Percentiles rank a stretch among this genome's conserved stretches.
Evolutionary conservation across 2,113 vertebrate genomes (phyloP).

Genomic region (Marcusenius ussheri): DNA sequence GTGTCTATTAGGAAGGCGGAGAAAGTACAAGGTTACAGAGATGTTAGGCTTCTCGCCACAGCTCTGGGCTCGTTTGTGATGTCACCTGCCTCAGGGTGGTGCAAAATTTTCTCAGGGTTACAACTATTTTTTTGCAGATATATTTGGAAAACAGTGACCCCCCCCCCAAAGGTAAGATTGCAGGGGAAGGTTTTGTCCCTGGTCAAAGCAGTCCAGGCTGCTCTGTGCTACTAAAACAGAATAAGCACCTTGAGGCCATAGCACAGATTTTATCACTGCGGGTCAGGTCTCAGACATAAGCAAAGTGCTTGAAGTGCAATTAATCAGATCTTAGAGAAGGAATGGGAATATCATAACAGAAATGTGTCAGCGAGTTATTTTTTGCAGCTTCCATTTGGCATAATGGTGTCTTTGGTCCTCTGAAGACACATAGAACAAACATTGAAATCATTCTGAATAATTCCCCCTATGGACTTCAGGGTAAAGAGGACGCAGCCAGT

Average conservation of each 20-base stretch:
- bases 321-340: not conserved
- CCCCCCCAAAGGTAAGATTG: not conserved
- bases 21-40: not conserved
- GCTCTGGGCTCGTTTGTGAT: not conserved
- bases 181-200: not conserved
- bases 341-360: not conserved
- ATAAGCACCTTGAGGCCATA: not conserved
- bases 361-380: not conserved
- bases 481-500: not conserved
- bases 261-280: not conserved
- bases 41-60: not conserved
- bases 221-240: not conserved
- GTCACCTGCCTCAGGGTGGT: not conserved
- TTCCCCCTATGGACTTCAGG: not conserved
- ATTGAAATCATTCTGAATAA: not conserved
- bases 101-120: not conserved
- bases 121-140: not conserved
- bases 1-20: not conserved
- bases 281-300: not conserved
- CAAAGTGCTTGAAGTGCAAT: conserved; percentile 1
- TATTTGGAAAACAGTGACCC: no score
- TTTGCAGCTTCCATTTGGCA: not conserved
- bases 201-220: not conserved
- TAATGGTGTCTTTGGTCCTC: not conserved
- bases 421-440: not conserved